Conservation (phyloP, 2,888 invertebrate genomes). For the Cabera pusaria region DNA sequence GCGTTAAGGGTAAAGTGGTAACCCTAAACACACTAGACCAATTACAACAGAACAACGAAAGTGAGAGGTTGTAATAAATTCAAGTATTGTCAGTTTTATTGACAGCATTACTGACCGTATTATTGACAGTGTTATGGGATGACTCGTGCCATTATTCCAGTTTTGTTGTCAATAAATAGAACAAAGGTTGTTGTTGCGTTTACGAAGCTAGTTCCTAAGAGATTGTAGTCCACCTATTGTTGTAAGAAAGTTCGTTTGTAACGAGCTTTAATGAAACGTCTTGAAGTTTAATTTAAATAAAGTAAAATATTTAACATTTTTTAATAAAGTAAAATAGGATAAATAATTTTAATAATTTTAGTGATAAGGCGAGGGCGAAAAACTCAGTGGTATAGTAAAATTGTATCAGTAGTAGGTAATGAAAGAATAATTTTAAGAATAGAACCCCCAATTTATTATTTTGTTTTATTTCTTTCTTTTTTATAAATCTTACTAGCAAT, state of each 20-base stretch:
- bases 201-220: slow-evolving; percentile 11
- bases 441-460: too few species aligned
- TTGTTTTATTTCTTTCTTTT: too few species aligned
- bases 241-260: slow-evolving; percentile 5
- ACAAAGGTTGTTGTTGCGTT: slow-evolving; percentile 16
- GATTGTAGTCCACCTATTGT: slow-evolving; percentile 4
- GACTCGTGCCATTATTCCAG: slow-evolving; percentile 8
- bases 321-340: too few species aligned
- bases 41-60: slow-evolving; percentile 20
- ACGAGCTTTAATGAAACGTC: too few species aligned
- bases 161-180: slow-evolving; percentile 8
- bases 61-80: slow-evolving; percentile 16
- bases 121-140: slow-evolving; percentile 13
- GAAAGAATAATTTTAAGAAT: too few species aligned
- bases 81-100: slow-evolving; percentile 17
- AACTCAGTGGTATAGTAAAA: too few species aligned
- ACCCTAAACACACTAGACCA: slow-evolving; percentile 11
- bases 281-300: too few species aligned
- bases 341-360: too few species aligned
- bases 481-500: too few species aligned
- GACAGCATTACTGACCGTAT: slow-evolving; percentile 11
- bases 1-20: neutral
- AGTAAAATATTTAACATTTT: too few species aligned
- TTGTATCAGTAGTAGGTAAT: too few species aligned
- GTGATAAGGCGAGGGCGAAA: too few species aligned